Conservation (phyloP, 1,140 invertebrate species). For the Leptinotarsa lineolata region DNA sequence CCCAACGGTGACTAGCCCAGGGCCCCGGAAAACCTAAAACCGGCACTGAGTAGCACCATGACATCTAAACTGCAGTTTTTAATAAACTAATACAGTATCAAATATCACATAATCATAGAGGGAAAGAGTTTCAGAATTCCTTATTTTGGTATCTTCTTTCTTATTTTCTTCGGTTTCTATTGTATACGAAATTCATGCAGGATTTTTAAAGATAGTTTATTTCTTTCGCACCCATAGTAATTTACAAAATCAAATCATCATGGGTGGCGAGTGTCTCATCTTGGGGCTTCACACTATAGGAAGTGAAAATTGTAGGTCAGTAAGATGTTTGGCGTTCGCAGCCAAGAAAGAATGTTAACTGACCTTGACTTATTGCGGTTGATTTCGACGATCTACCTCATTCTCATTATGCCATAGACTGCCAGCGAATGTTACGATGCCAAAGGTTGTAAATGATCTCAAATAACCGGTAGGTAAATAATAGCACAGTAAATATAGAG, state of each 20-base stretch:
- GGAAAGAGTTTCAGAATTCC: too few species aligned
- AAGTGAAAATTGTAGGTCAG: slow-evolving; percentile 51
- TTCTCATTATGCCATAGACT: slow-evolving; percentile 12
- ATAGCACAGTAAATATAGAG: background rate
- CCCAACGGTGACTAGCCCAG: too few species aligned
- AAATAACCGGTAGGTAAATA: background rate
- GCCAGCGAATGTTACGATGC: background rate
- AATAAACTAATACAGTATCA: too few species aligned
- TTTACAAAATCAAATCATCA: slow-evolving; percentile 13
- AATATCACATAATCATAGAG: too few species aligned
- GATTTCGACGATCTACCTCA: background rate
- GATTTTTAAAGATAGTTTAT: too few species aligned
- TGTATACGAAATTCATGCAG: too few species aligned
- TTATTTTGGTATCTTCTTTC: too few species aligned
- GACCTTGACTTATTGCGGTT: slow-evolving; percentile 43
- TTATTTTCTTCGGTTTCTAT: too few species aligned
- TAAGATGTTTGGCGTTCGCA: slow-evolving; percentile 41
- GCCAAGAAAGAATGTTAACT: slow-evolving; percentile 43
- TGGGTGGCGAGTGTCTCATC: slow-evolving; percentile 22
- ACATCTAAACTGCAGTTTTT: too few species aligned
- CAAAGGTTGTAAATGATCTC: background rate
- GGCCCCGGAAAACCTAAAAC: too few species aligned
- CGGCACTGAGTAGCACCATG: too few species aligned
- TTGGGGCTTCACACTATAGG: slow-evolving; percentile 34
- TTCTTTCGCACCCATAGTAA: too few species aligned